Conservation (phyloP, 2,888 invertebrate species). For the Laspeyria flexula region DNA sequence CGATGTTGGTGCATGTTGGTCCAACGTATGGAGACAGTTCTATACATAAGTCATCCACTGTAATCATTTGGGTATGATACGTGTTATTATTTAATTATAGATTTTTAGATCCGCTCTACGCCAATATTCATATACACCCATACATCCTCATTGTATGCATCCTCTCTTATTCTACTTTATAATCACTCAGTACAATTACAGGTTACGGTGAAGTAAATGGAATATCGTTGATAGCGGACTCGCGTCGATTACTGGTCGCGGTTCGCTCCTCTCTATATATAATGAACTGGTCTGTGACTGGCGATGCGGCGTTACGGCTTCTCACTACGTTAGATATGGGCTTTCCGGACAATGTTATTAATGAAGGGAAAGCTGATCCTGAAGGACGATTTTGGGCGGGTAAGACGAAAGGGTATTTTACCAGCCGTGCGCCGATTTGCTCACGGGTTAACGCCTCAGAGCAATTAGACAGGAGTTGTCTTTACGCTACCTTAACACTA, state of each 20-base stretch:
- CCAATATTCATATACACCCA: too few species aligned
- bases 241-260: constrained; percentile 73
- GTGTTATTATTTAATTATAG: too few species aligned
- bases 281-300: constrained; percentile 77
- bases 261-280: constrained; percentile 73
- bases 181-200: constrained; percentile 31
- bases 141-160: too few species aligned
- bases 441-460: too few species aligned
- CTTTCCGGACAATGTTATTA: constrained; percentile 82
- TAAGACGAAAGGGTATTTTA: constrained; percentile 15
- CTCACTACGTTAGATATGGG: constrained; percentile 65
- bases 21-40: too few species aligned
- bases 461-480: too few species aligned
- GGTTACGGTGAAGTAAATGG: constrained; percentile 82
- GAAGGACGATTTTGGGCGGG: constrained; percentile 88
- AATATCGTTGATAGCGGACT: constrained; percentile 70
- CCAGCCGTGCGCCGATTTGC: too few species aligned
- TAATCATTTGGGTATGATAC: too few species aligned
- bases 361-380: constrained; percentile 89
- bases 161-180: background rate
- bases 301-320: constrained; percentile 64
- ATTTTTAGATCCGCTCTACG: too few species aligned
- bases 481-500: too few species aligned
- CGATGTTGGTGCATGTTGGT: too few species aligned
- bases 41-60: too few species aligned